Base-by-base conservation (phyloP, 2,113 vertebrate species). In the Ailuropoda melanoleuca region DNA sequence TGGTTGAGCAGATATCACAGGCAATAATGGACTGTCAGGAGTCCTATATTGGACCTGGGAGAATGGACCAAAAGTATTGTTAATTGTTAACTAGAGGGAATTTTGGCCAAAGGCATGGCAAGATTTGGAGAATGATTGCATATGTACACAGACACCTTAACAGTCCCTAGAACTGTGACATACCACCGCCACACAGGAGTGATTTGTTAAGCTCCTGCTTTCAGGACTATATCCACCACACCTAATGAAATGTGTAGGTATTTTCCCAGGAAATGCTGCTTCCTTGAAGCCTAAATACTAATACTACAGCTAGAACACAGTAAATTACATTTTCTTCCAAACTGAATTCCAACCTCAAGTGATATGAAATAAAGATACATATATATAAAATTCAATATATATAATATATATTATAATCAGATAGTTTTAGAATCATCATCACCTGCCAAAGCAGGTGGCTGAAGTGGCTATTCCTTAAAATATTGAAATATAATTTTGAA, bases 391-490 rank as follows among this genome's bases (percentile, higher is more conserved):
- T 43, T 43, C 5, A 43, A 3, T 26, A 10, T 68, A 7, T 21
- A 17, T 50, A 15, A 7, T 60, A 3, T 66, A 17, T 29, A 5
- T 23, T 88, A 14, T 75, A 0, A 90, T 95, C n/a, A 58, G 17
- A 78, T 53, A 81, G 82, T 96, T 94, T 96, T 56, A 81, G 37
- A 77, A 62, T 84, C 43, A 91, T 48, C 64, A n/a, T 72, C 19
- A 87, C 23, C 24, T 87, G 15, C 43, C 75, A 92, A 62, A 82
- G n/a, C 11, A 70, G 8, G 37, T 95, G 4, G 72, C 72, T 31
- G 24, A 75, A 48, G 72, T 75, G 26, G 72, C 72, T 48, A 8
- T 75, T 75, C 13, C 26, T 48, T 77, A 77, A 48, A 48, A 18
- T 48, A 48, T 18, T 18, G 13, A 46, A 75, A 29, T 75, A 15